Base-by-base conservation (phyloP, 2,797 vertebrate species). In the Cryptoblepharus egeriae region DNA sequence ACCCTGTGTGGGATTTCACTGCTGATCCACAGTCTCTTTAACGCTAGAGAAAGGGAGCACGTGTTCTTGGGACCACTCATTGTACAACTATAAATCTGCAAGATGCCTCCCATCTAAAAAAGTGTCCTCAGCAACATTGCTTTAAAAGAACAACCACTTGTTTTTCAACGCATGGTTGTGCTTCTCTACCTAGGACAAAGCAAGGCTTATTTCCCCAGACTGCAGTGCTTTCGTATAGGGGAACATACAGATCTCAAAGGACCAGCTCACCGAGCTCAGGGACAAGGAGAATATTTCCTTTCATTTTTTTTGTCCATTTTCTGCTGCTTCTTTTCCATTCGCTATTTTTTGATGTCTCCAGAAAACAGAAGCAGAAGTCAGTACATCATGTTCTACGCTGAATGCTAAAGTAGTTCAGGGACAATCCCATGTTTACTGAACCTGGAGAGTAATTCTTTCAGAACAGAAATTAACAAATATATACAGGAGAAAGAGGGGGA, bases 201-300 rank as follows among this genome's bases (percentile, higher is more conserved):
- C 4, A 73, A 0, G 52, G 20, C 3, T 10, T 2, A 22, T 20
- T 18, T 69, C 22, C 24, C 22, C 28, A 16, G 0, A 30, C 45
- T 4, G 57, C n/a, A 32, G 22, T 30, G 28, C 32, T 0, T 49
- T 52, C 12, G 6, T 63, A 65, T 22, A 15, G 0, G 24, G 18
- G 67, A 52, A 22, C n/a, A 0, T 0, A 28, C 8, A 0, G 0
- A 45, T 63, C 1, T 0, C 55, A 3, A 68, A 0, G 1, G 60
- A 72, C 42, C 30, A 26, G 11, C 2, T 0, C 26, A 0, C 52
- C 0, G 0, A 74, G 52, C 42, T 49, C 24, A 1, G 42, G 74
- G 35, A 52, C 65, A 65, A 28, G 7, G 2, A 26, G 22, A 72
- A 12, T 3, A 15, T 12, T 20, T 65, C 39, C 26, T 42, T 7